Evolutionary conservation across 2,888 invertebrate genomes (phyloP).

Genomic region (Criorhina ranunculi): DNA sequence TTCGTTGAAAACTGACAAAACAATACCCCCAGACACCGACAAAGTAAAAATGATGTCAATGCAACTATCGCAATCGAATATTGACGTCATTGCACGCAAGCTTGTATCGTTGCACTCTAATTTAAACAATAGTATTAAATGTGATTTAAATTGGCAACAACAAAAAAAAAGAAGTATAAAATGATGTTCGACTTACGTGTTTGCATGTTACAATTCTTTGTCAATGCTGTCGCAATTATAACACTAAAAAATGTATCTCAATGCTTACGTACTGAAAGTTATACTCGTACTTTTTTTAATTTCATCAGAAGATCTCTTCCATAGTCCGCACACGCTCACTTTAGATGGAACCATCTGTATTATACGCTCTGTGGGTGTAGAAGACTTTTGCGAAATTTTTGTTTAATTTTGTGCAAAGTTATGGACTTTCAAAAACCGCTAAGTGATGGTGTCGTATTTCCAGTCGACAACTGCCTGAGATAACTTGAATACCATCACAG

Average conservation of each 20-base stretch:
- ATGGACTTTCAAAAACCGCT: constrained; percentile 55
- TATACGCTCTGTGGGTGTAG: constrained; percentile 31
- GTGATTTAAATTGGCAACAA: constrained; percentile 57
- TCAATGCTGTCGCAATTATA: constrained; percentile 21
- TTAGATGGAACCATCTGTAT: neutral
- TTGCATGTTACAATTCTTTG: constrained; percentile 6
- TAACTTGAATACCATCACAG: neutral
- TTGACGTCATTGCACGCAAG: constrained; percentile 41
- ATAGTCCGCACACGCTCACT: neutral
- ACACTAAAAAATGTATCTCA: constrained; percentile 46
- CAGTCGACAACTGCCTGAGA: constrained; percentile 12
- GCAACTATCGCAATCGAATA: neutral
- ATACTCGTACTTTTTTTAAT: constrained; percentile 40
- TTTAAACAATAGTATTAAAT: constrained; percentile 40
- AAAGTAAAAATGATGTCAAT: neutral
- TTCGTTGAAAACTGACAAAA: no score
- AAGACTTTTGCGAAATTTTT: constrained; percentile 23
- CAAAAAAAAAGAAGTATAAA: neutral
- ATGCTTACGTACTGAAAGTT: constrained; percentile 54
- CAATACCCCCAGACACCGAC: no score
- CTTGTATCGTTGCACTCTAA: constrained; percentile 17
- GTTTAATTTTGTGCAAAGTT: constrained; percentile 27
- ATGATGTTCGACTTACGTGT: constrained; percentile 23
- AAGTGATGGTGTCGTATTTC: constrained; percentile 40
- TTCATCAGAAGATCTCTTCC: constrained; percentile 64